Conservation (phyloP, 2,113 vertebrate genomes). For the Mormyrus iriodes region DNA sequence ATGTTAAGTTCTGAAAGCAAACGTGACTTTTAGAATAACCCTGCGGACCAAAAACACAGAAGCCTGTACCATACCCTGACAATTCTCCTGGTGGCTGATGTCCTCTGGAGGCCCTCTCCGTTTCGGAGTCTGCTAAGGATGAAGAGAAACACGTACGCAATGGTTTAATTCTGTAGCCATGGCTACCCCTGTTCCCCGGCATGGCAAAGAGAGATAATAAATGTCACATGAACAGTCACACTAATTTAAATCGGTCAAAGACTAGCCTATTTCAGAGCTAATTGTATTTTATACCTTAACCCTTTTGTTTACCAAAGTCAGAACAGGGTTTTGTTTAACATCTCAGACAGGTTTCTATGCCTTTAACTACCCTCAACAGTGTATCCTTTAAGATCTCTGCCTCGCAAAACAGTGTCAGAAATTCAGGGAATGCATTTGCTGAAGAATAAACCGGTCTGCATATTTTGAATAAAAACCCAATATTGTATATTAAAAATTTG, state of each 20-base stretch:
- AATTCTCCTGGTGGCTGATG: not conserved
- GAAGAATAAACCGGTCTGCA: not conserved
- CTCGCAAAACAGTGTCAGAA: not conserved
- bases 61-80: not conserved
- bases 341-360: not conserved
- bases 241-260: not conserved
- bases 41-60: not conserved
- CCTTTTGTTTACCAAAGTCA: not conserved
- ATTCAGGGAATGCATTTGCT: not conserved
- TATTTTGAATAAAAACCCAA: not conserved
- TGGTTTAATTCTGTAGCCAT: not conserved
- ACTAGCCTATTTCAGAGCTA: not conserved
- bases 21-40: not conserved
- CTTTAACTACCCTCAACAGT: not conserved
- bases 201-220: too few relatives aligned
- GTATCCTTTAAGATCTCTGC: not conserved
- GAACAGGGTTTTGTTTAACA: not conserved
- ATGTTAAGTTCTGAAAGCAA: not conserved
- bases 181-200: too few relatives aligned
- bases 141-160: not conserved
- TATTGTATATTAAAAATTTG: not conserved
- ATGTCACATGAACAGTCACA: too few relatives aligned
- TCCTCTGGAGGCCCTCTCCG: not conserved
- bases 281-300: not conserved
- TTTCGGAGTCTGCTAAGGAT: not conserved